Conservation (phyloP, 2,888 invertebrate genomes). For the Mamestra brassicae region DNA sequence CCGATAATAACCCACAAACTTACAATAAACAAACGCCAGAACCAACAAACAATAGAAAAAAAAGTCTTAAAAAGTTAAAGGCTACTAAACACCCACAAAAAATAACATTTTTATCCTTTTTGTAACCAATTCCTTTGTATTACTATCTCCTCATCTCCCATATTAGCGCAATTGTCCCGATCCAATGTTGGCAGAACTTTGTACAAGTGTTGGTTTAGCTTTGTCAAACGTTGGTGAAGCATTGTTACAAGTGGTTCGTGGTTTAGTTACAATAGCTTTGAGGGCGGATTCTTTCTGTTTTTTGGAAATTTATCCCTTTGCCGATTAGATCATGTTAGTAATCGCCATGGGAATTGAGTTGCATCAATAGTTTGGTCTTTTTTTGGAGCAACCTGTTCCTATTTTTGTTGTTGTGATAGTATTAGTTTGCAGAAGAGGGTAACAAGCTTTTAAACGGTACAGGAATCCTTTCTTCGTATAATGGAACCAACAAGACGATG, state of each 20-base stretch:
- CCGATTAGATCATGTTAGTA: slow-evolving; percentile 50
- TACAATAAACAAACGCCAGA: slow-evolving; percentile 6
- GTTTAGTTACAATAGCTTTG: slow-evolving; percentile 47
- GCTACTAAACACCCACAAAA: slow-evolving; percentile 24
- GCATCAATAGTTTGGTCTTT: background rate
- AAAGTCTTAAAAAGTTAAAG: slow-evolving; percentile 40
- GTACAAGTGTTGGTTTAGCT: slow-evolving; percentile 59
- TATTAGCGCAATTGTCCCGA: slow-evolving; percentile 52
- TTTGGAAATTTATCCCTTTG: slow-evolving; percentile 57
- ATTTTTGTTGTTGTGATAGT: background rate
- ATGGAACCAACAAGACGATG: background rate
- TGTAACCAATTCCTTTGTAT: slow-evolving; percentile 33
- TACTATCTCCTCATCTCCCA: slow-evolving; percentile 57
- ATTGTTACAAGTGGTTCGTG: slow-evolving; percentile 62
- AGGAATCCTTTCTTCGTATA: background rate
- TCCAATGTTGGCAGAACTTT: slow-evolving; percentile 25
- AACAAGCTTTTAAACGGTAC: background rate
- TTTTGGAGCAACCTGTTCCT: slow-evolving; percentile 44
- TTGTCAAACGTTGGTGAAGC: slow-evolving; percentile 48
- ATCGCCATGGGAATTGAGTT: slow-evolving; percentile 54
- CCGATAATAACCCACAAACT: background rate
- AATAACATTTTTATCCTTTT: slow-evolving; percentile 24
- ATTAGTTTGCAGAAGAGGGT: background rate
- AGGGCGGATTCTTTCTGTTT: slow-evolving; percentile 41
- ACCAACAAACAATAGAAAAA: slow-evolving; percentile 13